These are phyloP conservation scores for Gymnobelideus leadbeateri DNA, from an alignment of 2,113 vertebrate species.

Conservation along the genomic window DNA sequence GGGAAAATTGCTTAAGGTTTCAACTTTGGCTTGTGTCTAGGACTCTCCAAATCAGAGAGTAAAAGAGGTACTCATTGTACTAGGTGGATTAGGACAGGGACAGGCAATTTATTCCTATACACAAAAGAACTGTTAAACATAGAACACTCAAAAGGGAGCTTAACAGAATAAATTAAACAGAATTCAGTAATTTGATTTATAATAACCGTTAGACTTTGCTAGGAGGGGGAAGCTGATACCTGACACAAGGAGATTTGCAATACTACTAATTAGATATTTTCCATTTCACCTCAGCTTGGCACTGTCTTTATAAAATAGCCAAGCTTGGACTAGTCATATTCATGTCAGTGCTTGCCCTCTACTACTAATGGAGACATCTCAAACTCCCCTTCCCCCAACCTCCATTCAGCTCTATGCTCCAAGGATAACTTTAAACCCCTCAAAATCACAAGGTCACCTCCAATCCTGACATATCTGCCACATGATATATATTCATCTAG, in stretches of 20 bases:
- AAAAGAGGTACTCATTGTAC: background rate
- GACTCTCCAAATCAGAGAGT: background rate
- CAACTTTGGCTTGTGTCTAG: background rate
- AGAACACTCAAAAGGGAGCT: background rate
- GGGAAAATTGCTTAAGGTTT: background rate
- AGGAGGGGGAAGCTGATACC: background rate
- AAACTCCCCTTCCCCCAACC: background rate
- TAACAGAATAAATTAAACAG: background rate
- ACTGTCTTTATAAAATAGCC: background rate
- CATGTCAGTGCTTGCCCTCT: background rate
- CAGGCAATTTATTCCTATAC: background rate
- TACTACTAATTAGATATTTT: background rate
- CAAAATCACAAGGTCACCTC: background rate
- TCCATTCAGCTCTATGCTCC: background rate
- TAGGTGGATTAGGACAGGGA: background rate
- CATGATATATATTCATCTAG: background rate
- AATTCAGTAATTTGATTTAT: background rate
- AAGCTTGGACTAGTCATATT: background rate
- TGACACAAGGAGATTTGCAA: background rate
- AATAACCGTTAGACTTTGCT: background rate
- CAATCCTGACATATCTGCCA: background rate
- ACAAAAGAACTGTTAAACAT: background rate
- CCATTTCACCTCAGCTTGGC: background rate
- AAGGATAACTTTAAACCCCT: background rate
- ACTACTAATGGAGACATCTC: background rate